Conservation (phyloP, 1,140 invertebrate genomes). For the Diachasma alloeum region DNA sequence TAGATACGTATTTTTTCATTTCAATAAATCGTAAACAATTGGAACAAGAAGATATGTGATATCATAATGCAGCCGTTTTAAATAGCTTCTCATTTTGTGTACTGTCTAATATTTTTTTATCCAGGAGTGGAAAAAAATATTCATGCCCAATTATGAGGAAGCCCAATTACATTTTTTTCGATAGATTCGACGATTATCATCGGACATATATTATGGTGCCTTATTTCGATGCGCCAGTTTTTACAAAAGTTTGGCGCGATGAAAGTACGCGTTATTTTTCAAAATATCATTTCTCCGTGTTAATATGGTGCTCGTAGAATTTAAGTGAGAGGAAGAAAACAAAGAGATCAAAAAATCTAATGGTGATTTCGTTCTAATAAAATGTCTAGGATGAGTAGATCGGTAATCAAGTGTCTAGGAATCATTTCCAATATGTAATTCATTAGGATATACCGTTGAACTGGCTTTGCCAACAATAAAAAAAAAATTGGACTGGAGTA, state of each 20-base stretch:
- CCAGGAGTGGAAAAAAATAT: too few relatives aligned
- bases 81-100: too few relatives aligned
- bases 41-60: too few relatives aligned
- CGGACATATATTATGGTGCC: slow-evolving; percentile 53
- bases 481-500: background rate
- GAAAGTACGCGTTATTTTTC: slow-evolving; percentile 53
- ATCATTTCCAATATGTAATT: background rate
- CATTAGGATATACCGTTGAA: background rate
- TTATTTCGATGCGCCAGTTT: slow-evolving; percentile 54
- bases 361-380: background rate
- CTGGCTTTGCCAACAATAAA: background rate
- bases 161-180: slow-evolving; percentile 24
- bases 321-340: background rate
- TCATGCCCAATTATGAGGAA: background rate
- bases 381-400: background rate
- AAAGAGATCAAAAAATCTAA: background rate
- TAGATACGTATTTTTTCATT: too few relatives aligned
- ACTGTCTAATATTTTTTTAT: too few relatives aligned
- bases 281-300: slow-evolving; percentile 24
- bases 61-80: too few relatives aligned
- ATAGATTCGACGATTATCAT: slow-evolving; percentile 41
- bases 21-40: too few relatives aligned
- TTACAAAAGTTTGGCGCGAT: slow-evolving; percentile 41
- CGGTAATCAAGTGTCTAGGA: background rate
- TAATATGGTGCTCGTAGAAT: slow-evolving; percentile 35